Evolutionary conservation across 1,140 invertebrate genomes (phyloP), one percentile per base, ranked within the genome.

Genomic region (Drosophila erecta): DNA sequence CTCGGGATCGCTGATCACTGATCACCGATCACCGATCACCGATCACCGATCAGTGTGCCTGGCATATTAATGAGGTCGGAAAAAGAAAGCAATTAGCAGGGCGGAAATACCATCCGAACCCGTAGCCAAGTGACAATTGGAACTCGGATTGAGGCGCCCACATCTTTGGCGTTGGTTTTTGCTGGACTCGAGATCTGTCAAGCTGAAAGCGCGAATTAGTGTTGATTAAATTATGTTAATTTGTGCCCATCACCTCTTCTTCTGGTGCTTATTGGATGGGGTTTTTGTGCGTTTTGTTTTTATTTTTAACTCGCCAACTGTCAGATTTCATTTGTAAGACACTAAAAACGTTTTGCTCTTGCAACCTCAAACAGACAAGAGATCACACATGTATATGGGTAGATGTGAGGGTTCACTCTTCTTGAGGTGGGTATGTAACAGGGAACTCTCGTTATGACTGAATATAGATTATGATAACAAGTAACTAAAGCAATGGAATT

Each of bases 201-300:
- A 71, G 62, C 65, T 76, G 83, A 69, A 72, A 66, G 81, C 74
- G 75, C 83, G 81, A 86, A 89, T 86, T 89, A 86, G 71, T 89
- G 66, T 89, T 77, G 76, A 90, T 89, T 89, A 80, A 89, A 80
- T 89, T 89, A 89, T 89, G 79, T 77, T 80, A 89, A 87, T 89
- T 84, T 79, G 43, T 24, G 3, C n/a, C 65, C 54, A 17, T 54
- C 66, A 24, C 24, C 65, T 66, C 41, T 33, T 70, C 50, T 70
- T 20, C 24, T 38, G 51, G 49, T 54, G 66, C 67, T 69, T 57
- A 41, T 71, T 55, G 67, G 56, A 57, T 73, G 56, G 58, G 47
- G 61, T 24, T 67, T 79, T 41, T 76, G 73, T 76, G 65, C 51
- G 41, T 74, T 51, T 72, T 79, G 70, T 81, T n/a, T n/a, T n/a